phyloP scores from a whole-genome alignment of 2,113 vertebrate genomes.

The Marmota flaviventris region DNA sequence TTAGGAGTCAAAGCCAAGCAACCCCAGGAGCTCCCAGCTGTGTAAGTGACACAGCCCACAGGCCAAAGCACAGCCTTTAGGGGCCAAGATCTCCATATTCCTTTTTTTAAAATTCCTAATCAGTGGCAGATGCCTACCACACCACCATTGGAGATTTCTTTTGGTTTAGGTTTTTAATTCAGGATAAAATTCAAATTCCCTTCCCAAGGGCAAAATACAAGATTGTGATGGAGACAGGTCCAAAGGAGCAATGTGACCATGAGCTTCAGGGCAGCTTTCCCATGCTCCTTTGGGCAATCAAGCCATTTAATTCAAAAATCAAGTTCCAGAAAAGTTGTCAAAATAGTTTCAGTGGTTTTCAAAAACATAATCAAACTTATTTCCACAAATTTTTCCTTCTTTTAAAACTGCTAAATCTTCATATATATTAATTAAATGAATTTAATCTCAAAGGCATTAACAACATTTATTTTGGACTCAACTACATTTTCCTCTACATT shows the following conservation, averaged over 20 bases:
- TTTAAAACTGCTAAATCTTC: not conserved
- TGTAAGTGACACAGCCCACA: not conserved
- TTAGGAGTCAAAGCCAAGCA: not conserved
- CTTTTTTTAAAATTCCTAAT: not conserved
- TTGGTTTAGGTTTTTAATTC: not conserved
- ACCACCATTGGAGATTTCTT: not conserved
- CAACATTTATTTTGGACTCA: not conserved
- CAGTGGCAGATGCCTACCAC: not conserved
- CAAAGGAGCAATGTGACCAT: not conserved
- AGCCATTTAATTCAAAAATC: not conserved
- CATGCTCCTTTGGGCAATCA: not conserved
- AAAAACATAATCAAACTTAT: constrained; percentile 34
- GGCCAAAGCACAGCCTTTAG: not conserved
- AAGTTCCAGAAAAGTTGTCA: not conserved
- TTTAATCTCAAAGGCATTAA: constrained; percentile 27
- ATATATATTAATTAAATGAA: not conserved
- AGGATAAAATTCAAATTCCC: not conserved
- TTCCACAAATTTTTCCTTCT: constrained; percentile 10
- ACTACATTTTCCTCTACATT: not conserved
- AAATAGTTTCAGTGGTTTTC: not conserved
- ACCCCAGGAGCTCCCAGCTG: constrained; percentile 19
- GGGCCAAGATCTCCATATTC: not conserved
- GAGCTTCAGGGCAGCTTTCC: not conserved
- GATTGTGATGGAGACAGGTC: not conserved
- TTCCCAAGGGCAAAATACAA: not conserved